Conservation (phyloP, 2,888 invertebrate genomes). For the Oligia fasciuncula region DNA sequence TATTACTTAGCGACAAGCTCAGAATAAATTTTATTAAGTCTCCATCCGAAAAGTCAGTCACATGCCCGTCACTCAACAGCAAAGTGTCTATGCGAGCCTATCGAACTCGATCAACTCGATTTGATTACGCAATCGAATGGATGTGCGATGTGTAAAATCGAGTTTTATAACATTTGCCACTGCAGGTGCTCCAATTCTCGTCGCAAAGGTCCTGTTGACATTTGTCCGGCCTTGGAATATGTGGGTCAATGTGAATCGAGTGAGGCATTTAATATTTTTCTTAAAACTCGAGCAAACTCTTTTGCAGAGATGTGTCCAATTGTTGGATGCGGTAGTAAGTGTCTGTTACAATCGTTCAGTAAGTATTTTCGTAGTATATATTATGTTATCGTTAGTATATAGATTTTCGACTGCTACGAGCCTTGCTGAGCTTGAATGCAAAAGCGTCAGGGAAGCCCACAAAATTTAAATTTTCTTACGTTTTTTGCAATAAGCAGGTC, state of each 20-base stretch:
- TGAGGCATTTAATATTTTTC: slow-evolving; percentile 46
- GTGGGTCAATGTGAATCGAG: slow-evolving; percentile 81
- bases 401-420: neutral
- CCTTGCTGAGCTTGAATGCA: neutral
- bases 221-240: slow-evolving; percentile 82
- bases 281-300: slow-evolving; percentile 49
- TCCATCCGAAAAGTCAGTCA: neutral
- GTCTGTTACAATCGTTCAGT: too few species aligned
- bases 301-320: slow-evolving; percentile 16
- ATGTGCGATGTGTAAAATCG: slow-evolving; percentile 52
- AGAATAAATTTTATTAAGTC: neutral
- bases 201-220: slow-evolving; percentile 86
- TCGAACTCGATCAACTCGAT: slow-evolving; percentile 38
- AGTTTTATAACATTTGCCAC: slow-evolving; percentile 68
- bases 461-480: too few species aligned
- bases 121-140: slow-evolving; percentile 51
- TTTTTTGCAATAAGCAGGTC: too few species aligned
- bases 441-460: too few species aligned
- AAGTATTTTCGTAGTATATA: neutral
- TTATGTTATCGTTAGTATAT: neutral
- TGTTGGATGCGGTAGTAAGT: slow-evolving; percentile 38
- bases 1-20: too few species aligned
- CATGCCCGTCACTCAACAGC: neutral
- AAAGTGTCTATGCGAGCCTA: slow-evolving; percentile 7
- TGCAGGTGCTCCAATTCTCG: slow-evolving; percentile 82